Percentiles rank a stretch among this genome's conserved stretches.
Conservation (phyloP, 2,113 vertebrate genomes). For the Austrofundulus limnaeus region DNA sequence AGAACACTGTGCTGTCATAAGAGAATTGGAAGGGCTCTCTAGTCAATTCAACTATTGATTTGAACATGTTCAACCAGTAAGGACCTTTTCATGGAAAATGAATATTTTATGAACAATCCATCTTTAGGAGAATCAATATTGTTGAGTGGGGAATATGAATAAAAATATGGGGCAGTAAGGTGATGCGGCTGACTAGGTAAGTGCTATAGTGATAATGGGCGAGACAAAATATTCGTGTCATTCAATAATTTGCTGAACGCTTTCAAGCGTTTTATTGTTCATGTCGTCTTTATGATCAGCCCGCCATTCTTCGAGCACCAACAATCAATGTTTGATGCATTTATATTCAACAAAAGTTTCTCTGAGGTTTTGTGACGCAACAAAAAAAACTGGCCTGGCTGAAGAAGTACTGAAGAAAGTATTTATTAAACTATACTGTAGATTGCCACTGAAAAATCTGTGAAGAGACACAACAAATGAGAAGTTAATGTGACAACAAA, state of each 20-base stretch:
- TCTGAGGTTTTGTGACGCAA: not conserved
- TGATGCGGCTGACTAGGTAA: conserved; percentile 21
- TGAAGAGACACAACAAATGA: not conserved
- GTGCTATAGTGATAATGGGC: conserved; percentile 19
- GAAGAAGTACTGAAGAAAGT: not conserved
- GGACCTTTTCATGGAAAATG: conserved; percentile 19
- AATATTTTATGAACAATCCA: conserved; percentile 20
- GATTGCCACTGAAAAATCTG: not conserved
- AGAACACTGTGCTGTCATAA: conserved; percentile 18
- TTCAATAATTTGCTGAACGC: conserved; percentile 19
- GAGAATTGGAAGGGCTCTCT: conserved; percentile 19
- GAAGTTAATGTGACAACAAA: not conserved
- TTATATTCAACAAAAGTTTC: conserved; percentile 3
- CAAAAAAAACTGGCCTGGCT: no score
- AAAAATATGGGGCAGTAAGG: not conserved
- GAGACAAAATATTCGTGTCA: conserved; percentile 13
- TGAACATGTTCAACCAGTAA: conserved; percentile 1
- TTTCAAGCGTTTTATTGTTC: conserved; percentile 13
- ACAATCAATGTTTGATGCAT: conserved; percentile 5
- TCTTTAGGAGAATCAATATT: conserved; percentile 24
- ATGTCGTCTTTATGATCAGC: not conserved
- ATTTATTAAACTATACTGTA: no score
- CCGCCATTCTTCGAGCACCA: not conserved
- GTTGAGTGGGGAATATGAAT: conserved; percentile 5
- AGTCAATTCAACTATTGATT: conserved; percentile 26